Evolutionary conservation across 2,797 vertebrate species (phyloP).

Genomic region (Thunnus albacares): DNA sequence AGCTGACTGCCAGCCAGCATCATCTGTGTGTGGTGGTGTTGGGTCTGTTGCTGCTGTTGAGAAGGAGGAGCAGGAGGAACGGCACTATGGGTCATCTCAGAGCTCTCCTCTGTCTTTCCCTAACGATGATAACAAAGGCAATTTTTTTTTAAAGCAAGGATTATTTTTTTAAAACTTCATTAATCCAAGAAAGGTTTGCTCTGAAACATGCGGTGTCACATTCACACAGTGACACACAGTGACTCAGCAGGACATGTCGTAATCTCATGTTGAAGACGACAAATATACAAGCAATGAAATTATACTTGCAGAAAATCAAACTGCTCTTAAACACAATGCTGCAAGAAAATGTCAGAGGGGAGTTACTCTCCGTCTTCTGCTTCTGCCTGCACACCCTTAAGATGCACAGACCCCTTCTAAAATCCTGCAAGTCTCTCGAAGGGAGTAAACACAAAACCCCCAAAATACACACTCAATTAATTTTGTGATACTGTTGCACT

Average conservation of each 20-base stretch:
- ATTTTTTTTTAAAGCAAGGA: neutral
- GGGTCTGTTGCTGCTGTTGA: conserved; percentile 67
- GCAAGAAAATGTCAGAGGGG: neutral
- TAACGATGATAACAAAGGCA: conserved; percentile 55
- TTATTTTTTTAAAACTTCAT: neutral
- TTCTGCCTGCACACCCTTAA: too few relatives aligned
- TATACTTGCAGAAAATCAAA: neutral
- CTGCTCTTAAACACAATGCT: neutral
- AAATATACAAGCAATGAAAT: neutral
- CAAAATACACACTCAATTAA: neutral
- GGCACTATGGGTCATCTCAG: conserved; percentile 82
- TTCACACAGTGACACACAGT: neutral
- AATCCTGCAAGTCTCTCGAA: neutral
- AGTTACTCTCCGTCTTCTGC: neutral
- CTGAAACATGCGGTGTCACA: neutral
- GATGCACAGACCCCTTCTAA: neutral
- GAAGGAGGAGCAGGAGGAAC: conserved; percentile 74
- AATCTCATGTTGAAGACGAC: neutral
- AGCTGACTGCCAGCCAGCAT: conserved; percentile 94
- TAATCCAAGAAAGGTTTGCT: neutral
- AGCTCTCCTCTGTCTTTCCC: conserved; percentile 87
- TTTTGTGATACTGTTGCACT: neutral
- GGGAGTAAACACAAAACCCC: neutral
- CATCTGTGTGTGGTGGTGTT: conserved; percentile 92
- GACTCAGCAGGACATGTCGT: too few relatives aligned